Evolutionary conservation across 2,113 vertebrate species (phyloP), one percentile per base, ranked within the genome.

Genomic region (Ariopsis seemanni): DNA sequence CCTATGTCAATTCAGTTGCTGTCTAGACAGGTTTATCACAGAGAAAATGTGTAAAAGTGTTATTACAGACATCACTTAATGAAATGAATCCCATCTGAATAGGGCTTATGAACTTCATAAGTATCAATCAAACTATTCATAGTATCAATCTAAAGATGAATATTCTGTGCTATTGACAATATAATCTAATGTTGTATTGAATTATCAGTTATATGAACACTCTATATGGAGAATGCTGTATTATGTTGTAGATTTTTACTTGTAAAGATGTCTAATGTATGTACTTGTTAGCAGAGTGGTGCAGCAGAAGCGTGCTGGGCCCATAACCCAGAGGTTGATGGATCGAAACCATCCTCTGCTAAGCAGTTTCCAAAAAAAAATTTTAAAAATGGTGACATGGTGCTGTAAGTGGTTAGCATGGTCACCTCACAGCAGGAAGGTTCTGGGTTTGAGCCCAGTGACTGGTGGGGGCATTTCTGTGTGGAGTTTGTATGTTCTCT

Each of bases 241-340:
- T 25, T 22, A 22, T 34, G 65, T 4, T 67, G 15, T 17, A 10
- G 1, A 58, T 30, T 27, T 30, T 80, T 58, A 7, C 7, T 55
- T 55, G 34, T 34, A 34, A 34, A 34, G 34, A 34, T 34, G 34
- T 34, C 34, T 34, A 34, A 34, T 34, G 34, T 34, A 34, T 34
- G 34, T 34, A 34, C 34, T 34, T 34, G 34, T 34, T 34, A 34
- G 34, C 34, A 34, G 34, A 34, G 34, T 34, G 34, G 34, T 2
- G 34, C 34, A 34, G 34, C 34, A 34, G 95, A 95, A 95, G 94
- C 94, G 95, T 96, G 95, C 95, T 96, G 94, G 95, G 94, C 94
- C 94, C 95, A 95, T 95, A 95, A 95, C 95, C 95, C 95, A 96
- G 95, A 95, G 94, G 94, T 95, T 94, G 94, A 95, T 96, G 95